Base-by-base conservation (phyloP, 2,797 vertebrate species). In the Brotula barbata region DNA sequence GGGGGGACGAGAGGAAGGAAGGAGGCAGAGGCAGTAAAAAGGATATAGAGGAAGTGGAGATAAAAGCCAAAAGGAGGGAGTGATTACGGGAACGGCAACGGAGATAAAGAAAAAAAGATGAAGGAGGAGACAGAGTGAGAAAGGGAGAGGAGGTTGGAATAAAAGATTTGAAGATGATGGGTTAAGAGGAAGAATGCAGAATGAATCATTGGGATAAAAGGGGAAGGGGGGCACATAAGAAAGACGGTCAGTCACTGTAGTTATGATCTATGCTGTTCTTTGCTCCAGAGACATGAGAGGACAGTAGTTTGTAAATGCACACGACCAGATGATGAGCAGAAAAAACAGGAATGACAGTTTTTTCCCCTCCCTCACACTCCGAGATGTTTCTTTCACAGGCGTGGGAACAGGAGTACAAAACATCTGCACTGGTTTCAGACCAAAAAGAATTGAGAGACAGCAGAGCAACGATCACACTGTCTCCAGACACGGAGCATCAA, bases 1-100 rank as follows among this genome's bases (percentile, higher is more conserved):
- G 34, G 44, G 21, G n/a, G 36, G 41, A 15, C 6, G 51, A 0
- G 43, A 74, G 67, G 79, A 73, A 84, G 78, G 84, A 86, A 84
- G 82, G 83, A 78, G 81, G 77, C 66, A 67, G 60, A 74, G 81
- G 75, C 80, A 75, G 72, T 83, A 86, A 88, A 87, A 80, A 86
- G 82, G 87, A 88, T 82, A 89, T 85, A 87, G 86, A 88, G 86
- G 87, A 89, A 89, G 82, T 84, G 77, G 67, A 86, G 85, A 88
- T 88, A 86, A 87, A 87, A 89, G 84, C 75, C 72, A 77, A 85
- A 81, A 78, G 80, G 83, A 78, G 77, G 76, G 82, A 78, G 81
- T 68, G 78, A 87, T 86, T 85, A 85, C 74, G 59, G 81, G 82
- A 86, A 86, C 59, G 48, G 63, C 74, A 75, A 81, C 46, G 37